phyloP scores from a whole-genome alignment of 2,113 vertebrate genomes.

The Phalacrocorax brasilianus region DNA sequence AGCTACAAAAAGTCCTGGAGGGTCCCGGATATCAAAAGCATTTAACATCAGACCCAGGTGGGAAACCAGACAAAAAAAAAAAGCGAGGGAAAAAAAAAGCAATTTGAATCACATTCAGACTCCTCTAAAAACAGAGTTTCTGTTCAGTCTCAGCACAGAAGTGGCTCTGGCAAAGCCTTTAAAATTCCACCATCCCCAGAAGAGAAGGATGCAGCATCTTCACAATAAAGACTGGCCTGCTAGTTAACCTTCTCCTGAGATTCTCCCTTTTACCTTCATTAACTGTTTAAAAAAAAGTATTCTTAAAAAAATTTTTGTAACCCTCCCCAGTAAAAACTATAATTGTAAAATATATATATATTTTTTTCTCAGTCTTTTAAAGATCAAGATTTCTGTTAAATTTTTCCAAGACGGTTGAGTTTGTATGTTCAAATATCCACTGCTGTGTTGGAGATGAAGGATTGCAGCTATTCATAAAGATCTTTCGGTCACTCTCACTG shows the following conservation, averaged over 20 bases:
- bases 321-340: slow-evolving; percentile 74
- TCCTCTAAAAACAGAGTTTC: slow-evolving; percentile 55
- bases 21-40: slow-evolving; percentile 11
- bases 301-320: slow-evolving; percentile 58
- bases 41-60: neutral
- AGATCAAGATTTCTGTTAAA: slow-evolving; percentile 79
- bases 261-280: slow-evolving; percentile 69
- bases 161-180: slow-evolving; percentile 42
- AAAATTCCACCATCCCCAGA: slow-evolving; percentile 36
- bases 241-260: slow-evolving; percentile 68
- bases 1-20: slow-evolving; percentile 28
- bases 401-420: slow-evolving; percentile 80
- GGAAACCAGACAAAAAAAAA: neutral
- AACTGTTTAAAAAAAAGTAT: slow-evolving; percentile 65
- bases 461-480: slow-evolving; percentile 87
- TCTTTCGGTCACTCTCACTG: slow-evolving; percentile 75
- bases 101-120: slow-evolving; percentile 42
- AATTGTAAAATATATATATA: slow-evolving; percentile 61
- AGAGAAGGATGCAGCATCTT: slow-evolving; percentile 70
- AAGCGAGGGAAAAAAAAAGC: neutral
- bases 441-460: slow-evolving; percentile 80
- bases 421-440: slow-evolving; percentile 88
- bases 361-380: slow-evolving; percentile 59
- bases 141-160: slow-evolving; percentile 41
- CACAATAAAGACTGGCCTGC: slow-evolving; percentile 64